Percentiles rank a stretch among this genome's conserved stretches.
phyloP scores from a whole-genome alignment of 2,113 vertebrate species.

The Acrocephalus arundinaceus region DNA sequence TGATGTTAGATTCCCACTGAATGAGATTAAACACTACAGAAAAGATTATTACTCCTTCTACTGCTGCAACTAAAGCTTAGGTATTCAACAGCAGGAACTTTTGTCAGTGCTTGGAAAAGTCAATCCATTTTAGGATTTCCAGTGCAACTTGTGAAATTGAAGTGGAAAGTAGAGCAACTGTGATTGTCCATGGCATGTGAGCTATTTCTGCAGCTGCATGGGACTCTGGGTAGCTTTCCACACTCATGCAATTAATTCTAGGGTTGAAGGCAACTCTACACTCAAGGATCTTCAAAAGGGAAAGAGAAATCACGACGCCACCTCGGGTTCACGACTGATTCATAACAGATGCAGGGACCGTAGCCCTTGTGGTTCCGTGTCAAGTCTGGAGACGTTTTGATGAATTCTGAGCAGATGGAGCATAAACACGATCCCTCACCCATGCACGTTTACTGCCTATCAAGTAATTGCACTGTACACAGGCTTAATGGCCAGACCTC shows the following conservation, averaged over 20 bases:
- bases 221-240: constrained; percentile 29
- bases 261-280: constrained; percentile 53
- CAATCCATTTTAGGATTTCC: background rate
- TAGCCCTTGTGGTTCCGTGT: background rate
- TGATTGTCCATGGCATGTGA: background rate
- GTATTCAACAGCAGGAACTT: background rate
- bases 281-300: constrained; percentile 50
- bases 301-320: constrained; percentile 39
- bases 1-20: background rate
- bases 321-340: constrained; percentile 54
- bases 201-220: constrained; percentile 35
- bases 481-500: background rate
- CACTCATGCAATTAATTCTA: constrained; percentile 48
- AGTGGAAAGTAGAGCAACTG: background rate
- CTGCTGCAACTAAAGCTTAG: background rate
- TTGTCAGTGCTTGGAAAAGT: background rate
- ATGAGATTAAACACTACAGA: background rate
- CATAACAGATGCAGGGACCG: constrained; percentile 3
- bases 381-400: constrained; percentile 43
- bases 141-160: background rate
- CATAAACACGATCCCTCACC: constrained; percentile 34
- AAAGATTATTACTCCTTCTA: background rate
- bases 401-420: constrained; percentile 61
- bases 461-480: background rate
- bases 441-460: background rate